Base-by-base conservation (phyloP, 2,888 invertebrate genomes). In the Campoplex capitator region DNA sequence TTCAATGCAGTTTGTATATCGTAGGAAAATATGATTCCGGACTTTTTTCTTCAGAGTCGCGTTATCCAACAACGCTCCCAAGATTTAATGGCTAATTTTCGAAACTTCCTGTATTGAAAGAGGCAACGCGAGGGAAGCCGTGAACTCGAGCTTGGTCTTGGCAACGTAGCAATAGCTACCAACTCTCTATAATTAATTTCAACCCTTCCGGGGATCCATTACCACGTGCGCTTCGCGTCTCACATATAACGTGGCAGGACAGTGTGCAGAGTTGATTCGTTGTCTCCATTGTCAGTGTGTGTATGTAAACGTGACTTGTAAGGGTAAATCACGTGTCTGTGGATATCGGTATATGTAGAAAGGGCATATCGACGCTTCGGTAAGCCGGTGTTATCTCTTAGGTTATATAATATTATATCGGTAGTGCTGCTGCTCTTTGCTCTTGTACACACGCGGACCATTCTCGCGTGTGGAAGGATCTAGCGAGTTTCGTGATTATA, bases 171-270 rank as follows among this genome's bases (percentile, higher is more conserved):
- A 78, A 84, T 87, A 81, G 82, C 87, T 82, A 87, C 81, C 81
- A 84, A 87, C 88, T 90, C 89, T 90, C 92, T 91, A 91, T 92
- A 92, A 92, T 92, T 92, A 92, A 92, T 92, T 92, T 91, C 92
- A 90, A 89, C 92, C 90, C 91, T 91, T 90, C 90, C 89, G 88
- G 89, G 89, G 90, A 90, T 91, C 91, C 90, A 91, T 91, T 92
- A 91, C 89, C 91, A 90, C 90, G 90, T 92, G 92, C 68, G 48
- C 78, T 79, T 70, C 75, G 81, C 75, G 81, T 88, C 84, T 79
- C 86, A 84, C 88, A 86, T 83, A 84, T 81, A 84, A 83, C 88
- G 76, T 84, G 54, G 80, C 74, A 32, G 74, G 54, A 84, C 70
- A 75, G 56, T 76, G 48, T 51, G 4, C 51, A 48, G 28, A 13